Conservation (phyloP, 2,113 vertebrate genomes). For the Procavia capensis region DNA sequence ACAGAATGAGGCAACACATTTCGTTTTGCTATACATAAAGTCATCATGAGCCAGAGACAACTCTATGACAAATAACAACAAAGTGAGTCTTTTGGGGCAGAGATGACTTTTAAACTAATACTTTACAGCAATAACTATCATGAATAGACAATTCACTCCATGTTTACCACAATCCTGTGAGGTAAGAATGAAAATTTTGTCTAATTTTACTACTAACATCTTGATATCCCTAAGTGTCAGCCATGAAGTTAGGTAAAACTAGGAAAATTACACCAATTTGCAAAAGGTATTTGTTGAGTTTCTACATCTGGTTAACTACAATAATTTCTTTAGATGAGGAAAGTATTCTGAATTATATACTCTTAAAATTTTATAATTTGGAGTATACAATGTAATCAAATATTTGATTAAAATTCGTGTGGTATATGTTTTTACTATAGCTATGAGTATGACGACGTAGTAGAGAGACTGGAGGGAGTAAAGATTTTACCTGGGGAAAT, state of each 20-base stretch:
- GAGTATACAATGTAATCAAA: background rate
- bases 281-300: background rate
- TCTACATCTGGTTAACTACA: background rate
- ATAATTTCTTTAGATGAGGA: background rate
- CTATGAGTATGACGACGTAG: background rate
- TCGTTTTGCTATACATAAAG: background rate
- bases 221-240: background rate
- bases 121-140: background rate
- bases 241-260: background rate
- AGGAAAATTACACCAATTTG: background rate
- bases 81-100: background rate
- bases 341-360: background rate
- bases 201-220: background rate
- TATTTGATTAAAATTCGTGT: background rate
- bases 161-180: background rate
- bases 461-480: background rate
- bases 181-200: background rate
- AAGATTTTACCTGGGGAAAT: background rate
- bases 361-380: background rate
- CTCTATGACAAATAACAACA: background rate
- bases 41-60: too few species aligned
- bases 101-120: background rate
- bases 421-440: background rate
- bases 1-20: background rate
- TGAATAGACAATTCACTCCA: background rate